Percentiles rank a stretch among this genome's conserved stretches.
Conservation (phyloP, 1,140 invertebrate genomes). For the Lepidurus arcticus region DNA sequence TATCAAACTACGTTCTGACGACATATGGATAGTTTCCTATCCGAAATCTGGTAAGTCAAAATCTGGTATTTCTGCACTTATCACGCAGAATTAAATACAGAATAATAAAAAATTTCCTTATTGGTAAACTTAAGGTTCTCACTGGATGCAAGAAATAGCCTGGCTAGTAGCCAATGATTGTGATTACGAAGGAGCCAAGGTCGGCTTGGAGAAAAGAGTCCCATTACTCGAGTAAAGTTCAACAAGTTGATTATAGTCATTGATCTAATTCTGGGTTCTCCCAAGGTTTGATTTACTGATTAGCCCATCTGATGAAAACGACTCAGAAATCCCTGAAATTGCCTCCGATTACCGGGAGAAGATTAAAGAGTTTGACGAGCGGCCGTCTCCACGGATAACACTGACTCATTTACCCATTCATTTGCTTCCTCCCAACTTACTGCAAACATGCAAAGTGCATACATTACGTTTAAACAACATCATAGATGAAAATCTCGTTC, state of each 20-base stretch:
- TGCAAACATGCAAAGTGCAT: neutral
- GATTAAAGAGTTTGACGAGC: neutral
- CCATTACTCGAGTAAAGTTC: constrained; percentile 55
- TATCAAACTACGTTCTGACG: constrained; percentile 25
- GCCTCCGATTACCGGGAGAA: neutral
- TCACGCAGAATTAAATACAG: neutral
- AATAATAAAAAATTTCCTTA: neutral
- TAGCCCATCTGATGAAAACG: neutral
- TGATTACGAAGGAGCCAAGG: constrained; percentile 66
- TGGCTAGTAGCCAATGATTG: constrained; percentile 75
- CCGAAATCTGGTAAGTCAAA: constrained; percentile 30
- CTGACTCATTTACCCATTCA: neutral
- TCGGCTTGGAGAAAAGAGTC: constrained; percentile 55
- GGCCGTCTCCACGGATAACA: neutral
- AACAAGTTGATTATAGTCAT: constrained; percentile 41
- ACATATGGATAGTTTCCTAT: constrained; percentile 34
- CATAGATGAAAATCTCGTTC: neutral
- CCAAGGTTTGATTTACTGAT: neutral
- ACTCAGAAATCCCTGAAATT: neutral
- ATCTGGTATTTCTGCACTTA: neutral
- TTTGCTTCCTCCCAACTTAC: constrained; percentile 7
- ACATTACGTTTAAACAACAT: neutral
- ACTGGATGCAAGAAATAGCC: constrained; percentile 82
- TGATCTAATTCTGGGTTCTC: neutral
- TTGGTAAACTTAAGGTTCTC: constrained; percentile 59